These are phyloP conservation scores for Spongilla lacustris DNA, from an alignment of 37 sponge, comb jelly and placozoan species.

Conservation along the genomic window DNA sequence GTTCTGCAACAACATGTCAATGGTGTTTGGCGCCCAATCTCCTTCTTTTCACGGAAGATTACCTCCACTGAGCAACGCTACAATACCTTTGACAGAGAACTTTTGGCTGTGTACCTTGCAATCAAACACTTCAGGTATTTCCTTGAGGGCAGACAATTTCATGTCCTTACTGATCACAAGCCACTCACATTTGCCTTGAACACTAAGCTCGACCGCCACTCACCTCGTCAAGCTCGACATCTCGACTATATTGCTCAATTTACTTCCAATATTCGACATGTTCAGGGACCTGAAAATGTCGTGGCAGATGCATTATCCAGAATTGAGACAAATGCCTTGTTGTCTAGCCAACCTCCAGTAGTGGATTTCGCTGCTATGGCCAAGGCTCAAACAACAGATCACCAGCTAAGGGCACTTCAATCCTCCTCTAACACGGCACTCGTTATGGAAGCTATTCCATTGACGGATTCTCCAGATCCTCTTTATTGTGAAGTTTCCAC, in stretches of 20 bases:
- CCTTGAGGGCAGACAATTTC: slow-evolving; percentile 57
- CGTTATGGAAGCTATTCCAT: slow-evolving; percentile 31
- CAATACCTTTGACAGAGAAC: slow-evolving; percentile 68
- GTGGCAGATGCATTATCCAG: slow-evolving; percentile 74
- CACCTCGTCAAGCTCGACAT: slow-evolving; percentile 60
- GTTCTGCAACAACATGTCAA: slow-evolving; percentile 59
- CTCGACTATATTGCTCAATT: slow-evolving; percentile 64
- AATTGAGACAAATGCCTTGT: slow-evolving; percentile 54
- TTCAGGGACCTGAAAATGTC: slow-evolving; percentile 50
- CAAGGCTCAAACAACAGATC: slow-evolving; percentile 22
- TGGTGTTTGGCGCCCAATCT: slow-evolving; percentile 54
- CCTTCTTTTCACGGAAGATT: slow-evolving; percentile 55
- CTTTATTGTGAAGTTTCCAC: slow-evolving; percentile 61
- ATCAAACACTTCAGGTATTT: slow-evolving; percentile 66
- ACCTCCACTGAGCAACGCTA: slow-evolving; percentile 63
- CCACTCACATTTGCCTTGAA: slow-evolving; percentile 50
- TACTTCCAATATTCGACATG: slow-evolving; percentile 64
- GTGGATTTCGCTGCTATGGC: slow-evolving; percentile 50
- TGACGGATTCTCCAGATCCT: background rate
- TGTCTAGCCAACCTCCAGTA: slow-evolving; percentile 16
- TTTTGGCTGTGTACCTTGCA: slow-evolving; percentile 60
- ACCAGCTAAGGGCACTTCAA: slow-evolving; percentile 27
- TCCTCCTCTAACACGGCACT: slow-evolving; percentile 16
- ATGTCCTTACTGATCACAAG: slow-evolving; percentile 70
- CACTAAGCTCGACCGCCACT: slow-evolving; percentile 36